Conservation (phyloP, 2,888 invertebrate species). For the Drepanosiphum platanoidis region DNA sequence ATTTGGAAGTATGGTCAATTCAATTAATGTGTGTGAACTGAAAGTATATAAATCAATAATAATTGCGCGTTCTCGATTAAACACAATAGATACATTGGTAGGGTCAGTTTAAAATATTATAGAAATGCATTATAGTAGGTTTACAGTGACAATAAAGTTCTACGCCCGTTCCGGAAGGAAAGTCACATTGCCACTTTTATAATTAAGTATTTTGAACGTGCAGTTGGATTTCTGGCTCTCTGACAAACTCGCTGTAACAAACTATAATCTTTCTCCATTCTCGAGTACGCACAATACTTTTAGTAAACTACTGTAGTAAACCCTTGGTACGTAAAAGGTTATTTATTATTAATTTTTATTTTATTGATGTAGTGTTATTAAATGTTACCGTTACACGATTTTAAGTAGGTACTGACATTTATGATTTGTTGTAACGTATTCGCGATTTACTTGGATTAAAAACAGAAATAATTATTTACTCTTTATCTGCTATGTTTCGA, state of each 20-base stretch:
- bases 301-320: too few relatives aligned
- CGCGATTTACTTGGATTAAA: not conserved
- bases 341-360: not conserved
- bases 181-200: not conserved
- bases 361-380: not conserved
- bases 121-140: not conserved
- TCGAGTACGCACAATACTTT: not conserved
- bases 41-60: not conserved
- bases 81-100: too few relatives aligned
- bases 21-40: not conserved
- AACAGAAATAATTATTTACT: not conserved
- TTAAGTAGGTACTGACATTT: not conserved
- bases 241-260: not conserved
- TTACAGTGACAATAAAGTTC: not conserved
- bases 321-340: not conserved
- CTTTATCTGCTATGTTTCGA: not conserved
- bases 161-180: not conserved
- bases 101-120: not conserved
- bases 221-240: not conserved
- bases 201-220: constrained; percentile 13
- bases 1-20: not conserved
- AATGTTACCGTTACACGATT: not conserved
- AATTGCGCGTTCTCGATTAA: not conserved
- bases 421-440: not conserved
- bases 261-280: not conserved